Evolutionary conservation across 2,797 vertebrate species (phyloP), one percentile per base, ranked within the genome.

Genomic region (Takifugu ocellatus): DNA sequence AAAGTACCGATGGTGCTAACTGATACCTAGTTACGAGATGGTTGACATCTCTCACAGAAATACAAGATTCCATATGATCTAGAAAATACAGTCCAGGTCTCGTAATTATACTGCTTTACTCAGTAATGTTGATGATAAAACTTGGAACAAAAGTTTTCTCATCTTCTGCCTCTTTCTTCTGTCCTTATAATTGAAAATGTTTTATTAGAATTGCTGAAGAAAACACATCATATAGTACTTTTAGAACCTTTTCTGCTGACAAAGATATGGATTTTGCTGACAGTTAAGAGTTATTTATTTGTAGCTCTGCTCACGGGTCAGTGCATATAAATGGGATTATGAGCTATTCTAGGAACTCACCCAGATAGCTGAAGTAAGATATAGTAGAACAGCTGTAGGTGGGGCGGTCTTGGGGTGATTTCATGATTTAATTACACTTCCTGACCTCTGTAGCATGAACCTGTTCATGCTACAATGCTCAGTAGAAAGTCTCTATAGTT

Each of bases 261-360:
- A 78, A 70, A 78, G 72, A 69, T 49, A 69, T 43, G 51, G 29
- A 42, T 72, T 80, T 60, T 66, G 55, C 63, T 49, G 53, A 66
- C 61, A 43, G 71, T 51, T 71, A 69, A 70, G 68, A 68, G 50
- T 75, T 73, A 70, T 76, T 55, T 68, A 61, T 61, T 49, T 53
- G 66, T 78, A 74, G 70, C 84, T 77, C 24, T 65, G 61, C 56
- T 82, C 79, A 51, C 61, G 60, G 87, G 80, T 84, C 86, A 87
- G 72, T 51, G 49, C 54, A 78, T 81, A 87, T 83, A 88, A 84
- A 84, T 86, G 82, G 86, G 87, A 81, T 83, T 87, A 79, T 84
- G 84, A 72, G 78, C 87, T 90, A 90, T 87, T 88, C 82, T 80
- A 65, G 76, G 84, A 83, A 66, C 75, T 85, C 78, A 80, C 82